Conservation (phyloP, 2,113 vertebrate species). For the Urocitellus parryii region DNA sequence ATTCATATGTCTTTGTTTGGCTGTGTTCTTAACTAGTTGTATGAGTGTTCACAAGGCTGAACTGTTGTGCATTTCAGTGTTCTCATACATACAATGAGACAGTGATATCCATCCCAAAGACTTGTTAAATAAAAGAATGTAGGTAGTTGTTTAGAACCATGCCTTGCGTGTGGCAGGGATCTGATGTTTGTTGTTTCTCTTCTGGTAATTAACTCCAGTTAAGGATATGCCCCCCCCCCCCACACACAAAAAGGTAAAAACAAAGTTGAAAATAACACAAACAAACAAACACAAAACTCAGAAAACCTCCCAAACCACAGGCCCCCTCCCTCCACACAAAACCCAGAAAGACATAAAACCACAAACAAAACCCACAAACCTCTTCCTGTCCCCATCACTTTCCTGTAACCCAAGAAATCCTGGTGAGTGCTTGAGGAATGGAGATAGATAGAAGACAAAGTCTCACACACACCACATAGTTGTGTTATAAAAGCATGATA, state of each 20-base stretch:
- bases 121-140: slow-evolving; percentile 48
- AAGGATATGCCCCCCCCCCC: background rate
- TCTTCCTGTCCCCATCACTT: slow-evolving; percentile 70
- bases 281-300: background rate
- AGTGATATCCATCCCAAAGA: slow-evolving; percentile 4
- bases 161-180: background rate
- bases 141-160: background rate
- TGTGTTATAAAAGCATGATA: background rate
- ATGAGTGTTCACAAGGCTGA: slow-evolving; percentile 7
- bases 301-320: slow-evolving; percentile 47
- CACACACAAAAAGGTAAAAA: background rate
- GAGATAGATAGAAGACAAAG: background rate
- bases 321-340: background rate
- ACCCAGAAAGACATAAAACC: slow-evolving; percentile 28
- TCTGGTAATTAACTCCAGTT: slow-evolving; percentile 56
- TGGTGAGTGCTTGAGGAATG: slow-evolving; percentile 13
- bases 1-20: background rate
- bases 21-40: background rate
- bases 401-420: slow-evolving; percentile 27
- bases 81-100: background rate
- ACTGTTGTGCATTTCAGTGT: background rate
- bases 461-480: background rate
- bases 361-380: slow-evolving; percentile 67
- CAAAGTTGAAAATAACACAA: background rate
- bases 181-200: slow-evolving; percentile 59